Percentiles rank a stretch among this genome's conserved stretches.
These are phyloP conservation scores for Lycia hirtaria DNA, from an alignment of 2,888 invertebrate genomes.

Conservation along the genomic window DNA sequence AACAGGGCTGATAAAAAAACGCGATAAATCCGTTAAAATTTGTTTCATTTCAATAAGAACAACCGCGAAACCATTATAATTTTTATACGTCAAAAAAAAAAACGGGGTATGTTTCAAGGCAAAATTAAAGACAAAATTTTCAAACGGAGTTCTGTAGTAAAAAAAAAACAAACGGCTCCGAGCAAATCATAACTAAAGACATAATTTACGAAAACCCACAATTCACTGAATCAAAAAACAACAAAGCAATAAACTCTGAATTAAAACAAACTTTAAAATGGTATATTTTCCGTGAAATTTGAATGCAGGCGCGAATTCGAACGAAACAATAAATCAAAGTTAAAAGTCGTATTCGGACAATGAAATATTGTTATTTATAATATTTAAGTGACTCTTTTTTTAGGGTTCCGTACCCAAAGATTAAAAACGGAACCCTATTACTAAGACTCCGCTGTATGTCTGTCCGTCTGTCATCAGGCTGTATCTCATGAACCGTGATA, in stretches of 20 bases:
- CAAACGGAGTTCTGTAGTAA: background rate
- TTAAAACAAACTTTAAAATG: constrained; percentile 16
- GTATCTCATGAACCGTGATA: too few species aligned
- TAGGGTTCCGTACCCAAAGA: too few species aligned
- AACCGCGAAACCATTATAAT: too few species aligned
- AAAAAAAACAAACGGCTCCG: background rate
- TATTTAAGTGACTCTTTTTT: too few species aligned
- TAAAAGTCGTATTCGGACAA: background rate
- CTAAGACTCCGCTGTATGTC: too few species aligned
- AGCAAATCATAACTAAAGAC: constrained; percentile 5
- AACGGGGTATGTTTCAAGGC: too few species aligned
- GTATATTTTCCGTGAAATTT: constrained; percentile 12
- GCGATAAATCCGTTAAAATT: too few species aligned
- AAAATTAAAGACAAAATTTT: background rate
- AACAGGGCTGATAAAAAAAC: too few species aligned
- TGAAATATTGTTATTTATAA: background rate
- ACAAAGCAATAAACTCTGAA: constrained; percentile 9
- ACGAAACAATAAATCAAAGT: constrained; percentile 12
- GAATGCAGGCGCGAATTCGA: background rate
- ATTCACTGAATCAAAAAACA: constrained; percentile 12
- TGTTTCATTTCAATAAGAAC: too few species aligned
- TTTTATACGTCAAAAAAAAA: too few species aligned
- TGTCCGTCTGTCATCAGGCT: too few species aligned
- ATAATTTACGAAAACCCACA: constrained; percentile 7
- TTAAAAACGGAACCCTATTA: too few species aligned